A percentile compares a stretch with the other conserved stretches of the same genome.
Conservation (phyloP, 2,113 vertebrate species). For the Sminthopsis crassicaudata region DNA sequence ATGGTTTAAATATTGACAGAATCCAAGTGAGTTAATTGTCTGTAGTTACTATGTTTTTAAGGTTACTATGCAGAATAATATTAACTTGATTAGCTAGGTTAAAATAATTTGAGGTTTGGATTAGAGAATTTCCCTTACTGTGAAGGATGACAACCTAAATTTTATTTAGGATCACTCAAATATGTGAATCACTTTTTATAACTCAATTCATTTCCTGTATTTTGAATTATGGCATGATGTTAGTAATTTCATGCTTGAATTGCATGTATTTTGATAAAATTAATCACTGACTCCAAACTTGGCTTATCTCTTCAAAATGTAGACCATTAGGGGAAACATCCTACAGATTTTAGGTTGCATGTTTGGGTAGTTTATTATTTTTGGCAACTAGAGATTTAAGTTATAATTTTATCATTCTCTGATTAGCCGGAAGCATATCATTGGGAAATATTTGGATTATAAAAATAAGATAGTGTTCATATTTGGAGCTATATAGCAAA, state of each 20-base stretch:
- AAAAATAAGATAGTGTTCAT: conserved; percentile 58
- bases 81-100: background rate
- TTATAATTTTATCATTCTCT: conserved; percentile 53
- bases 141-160: background rate
- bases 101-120: background rate
- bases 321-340: background rate
- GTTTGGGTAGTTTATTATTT: conserved; percentile 49
- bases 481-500: conserved; percentile 57
- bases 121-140: background rate
- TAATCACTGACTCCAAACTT: conserved; percentile 56
- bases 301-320: background rate
- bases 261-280: conserved; percentile 59
- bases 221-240: conserved; percentile 30
- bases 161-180: background rate
- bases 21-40: background rate
- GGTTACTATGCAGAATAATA: background rate
- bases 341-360: conserved; percentile 39
- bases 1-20: background rate
- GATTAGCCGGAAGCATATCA: conserved; percentile 59
- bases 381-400: conserved; percentile 59
- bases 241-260: conserved; percentile 44
- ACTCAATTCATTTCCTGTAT: conserved; percentile 40
- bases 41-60: background rate
- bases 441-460: conserved; percentile 67
- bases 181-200: background rate